phyloP scores from a whole-genome alignment of 2,888 invertebrate species.

The Globia sparganii region DNA sequence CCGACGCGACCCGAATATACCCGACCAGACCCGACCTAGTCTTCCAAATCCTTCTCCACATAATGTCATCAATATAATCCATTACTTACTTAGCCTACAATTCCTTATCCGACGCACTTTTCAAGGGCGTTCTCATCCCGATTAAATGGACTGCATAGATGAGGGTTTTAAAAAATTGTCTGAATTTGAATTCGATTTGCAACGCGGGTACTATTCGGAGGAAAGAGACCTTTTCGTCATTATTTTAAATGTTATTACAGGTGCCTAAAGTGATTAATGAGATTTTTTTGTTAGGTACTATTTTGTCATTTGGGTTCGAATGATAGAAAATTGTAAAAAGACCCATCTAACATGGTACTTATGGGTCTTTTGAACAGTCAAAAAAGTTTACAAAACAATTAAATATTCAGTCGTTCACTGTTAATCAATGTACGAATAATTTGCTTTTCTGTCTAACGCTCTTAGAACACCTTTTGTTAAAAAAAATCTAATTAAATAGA shows the following conservation, averaged over 20 bases:
- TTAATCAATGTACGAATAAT: neutral
- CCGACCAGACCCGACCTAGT: constrained; percentile 21
- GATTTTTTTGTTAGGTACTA: constrained; percentile 2
- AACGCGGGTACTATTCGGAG: constrained; percentile 3
- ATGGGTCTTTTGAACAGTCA: neutral
- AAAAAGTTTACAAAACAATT: neutral
- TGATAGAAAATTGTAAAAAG: neutral
- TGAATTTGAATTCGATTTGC: constrained; percentile 62
- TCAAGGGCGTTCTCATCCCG: constrained; percentile 30
- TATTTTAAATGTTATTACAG: constrained; percentile 17
- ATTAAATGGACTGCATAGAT: constrained; percentile 44
- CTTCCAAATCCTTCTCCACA: constrained; percentile 31
- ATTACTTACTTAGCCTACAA: constrained; percentile 47
- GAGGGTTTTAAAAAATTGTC: constrained; percentile 63
- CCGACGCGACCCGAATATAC: constrained; percentile 5
- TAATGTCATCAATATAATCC: constrained; percentile 57
- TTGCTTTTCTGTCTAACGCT: neutral
- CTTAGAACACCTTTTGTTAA: neutral
- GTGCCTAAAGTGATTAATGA: constrained; percentile 33
- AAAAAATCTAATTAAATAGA: neutral
- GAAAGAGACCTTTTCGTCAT: constrained; percentile 29
- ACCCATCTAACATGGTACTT: neutral
- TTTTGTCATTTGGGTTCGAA: constrained; percentile 27
- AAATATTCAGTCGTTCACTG: neutral
- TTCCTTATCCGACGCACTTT: constrained; percentile 39